phyloP scores from a whole-genome alignment of 2,888 invertebrate genomes.

The Eilema depressum region DNA sequence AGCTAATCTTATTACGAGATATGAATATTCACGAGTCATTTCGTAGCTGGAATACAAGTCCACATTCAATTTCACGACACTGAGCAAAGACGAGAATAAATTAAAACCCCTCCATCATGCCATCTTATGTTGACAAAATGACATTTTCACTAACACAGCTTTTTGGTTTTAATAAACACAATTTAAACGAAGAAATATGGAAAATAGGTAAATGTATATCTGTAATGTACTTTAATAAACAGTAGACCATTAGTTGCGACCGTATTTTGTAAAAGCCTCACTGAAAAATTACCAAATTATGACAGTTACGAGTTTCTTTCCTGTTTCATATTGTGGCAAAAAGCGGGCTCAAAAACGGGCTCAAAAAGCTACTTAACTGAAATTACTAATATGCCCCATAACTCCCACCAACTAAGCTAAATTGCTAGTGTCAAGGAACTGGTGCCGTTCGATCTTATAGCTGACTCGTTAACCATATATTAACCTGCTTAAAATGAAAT shows the following conservation, averaged over 20 bases:
- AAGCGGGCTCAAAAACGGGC: background rate
- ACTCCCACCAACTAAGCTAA: too few species aligned
- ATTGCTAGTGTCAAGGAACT: too few species aligned
- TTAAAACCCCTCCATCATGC: conserved; percentile 58
- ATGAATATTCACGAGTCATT: conserved; percentile 57
- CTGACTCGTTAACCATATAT: too few species aligned
- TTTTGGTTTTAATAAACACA: conserved; percentile 16
- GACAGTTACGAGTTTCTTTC: background rate
- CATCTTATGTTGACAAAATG: conserved; percentile 54
- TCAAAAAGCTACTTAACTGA: too few species aligned
- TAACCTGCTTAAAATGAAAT: too few species aligned
- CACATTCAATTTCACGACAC: conserved; percentile 52
- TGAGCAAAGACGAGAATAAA: conserved; percentile 53
- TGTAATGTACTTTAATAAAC: background rate
- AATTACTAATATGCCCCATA: too few species aligned
- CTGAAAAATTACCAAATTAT: background rate
- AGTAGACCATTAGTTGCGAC: background rate
- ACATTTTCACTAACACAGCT: conserved; percentile 47
- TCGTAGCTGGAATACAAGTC: conserved; percentile 44
- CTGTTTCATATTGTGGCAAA: background rate
- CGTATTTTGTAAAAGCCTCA: background rate
- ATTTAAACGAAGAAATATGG: conserved; percentile 1
- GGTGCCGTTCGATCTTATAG: too few species aligned
- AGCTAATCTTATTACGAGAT: conserved; percentile 27
- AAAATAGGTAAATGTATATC: background rate